Evolutionary conservation across 1,140 invertebrate species (phyloP).

Genomic region (Trachymyrmex cornetzi): DNA sequence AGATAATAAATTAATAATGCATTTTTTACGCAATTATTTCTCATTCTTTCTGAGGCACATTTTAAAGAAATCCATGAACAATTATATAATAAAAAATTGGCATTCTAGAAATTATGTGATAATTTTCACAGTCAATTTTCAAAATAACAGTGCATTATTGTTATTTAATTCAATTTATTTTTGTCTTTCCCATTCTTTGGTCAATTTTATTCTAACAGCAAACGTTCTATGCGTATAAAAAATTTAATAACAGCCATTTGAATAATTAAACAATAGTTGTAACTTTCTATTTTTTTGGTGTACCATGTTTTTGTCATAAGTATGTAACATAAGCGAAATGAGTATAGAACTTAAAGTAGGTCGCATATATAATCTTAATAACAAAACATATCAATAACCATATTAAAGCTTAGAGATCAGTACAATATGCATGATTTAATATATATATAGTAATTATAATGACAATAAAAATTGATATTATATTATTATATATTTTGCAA

Average conservation of each 20-base stretch:
- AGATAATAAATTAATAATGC: neutral
- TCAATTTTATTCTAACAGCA: neutral
- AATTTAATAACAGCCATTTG: constrained; percentile 3
- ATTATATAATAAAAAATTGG: neutral
- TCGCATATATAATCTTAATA: constrained; percentile 23
- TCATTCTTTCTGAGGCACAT: neutral
- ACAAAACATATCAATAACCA: constrained; percentile 30
- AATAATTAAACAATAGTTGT: constrained; percentile 24
- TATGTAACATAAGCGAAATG: neutral
- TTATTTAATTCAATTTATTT: neutral
- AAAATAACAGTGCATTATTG: neutral
- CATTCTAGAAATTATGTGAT: neutral
- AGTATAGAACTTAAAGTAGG: neutral
- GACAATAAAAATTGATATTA: neutral
- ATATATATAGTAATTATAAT: constrained; percentile 2
- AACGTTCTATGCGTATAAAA: neutral
- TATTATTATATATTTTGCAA: neutral
- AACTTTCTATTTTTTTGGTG: neutral
- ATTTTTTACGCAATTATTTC: neutral
- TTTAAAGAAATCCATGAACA: neutral
- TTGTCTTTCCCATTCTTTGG: neutral
- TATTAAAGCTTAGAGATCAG: constrained; percentile 48
- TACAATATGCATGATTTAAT: neutral
- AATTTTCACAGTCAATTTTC: neutral
- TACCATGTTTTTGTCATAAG: neutral